phyloP scores from a whole-genome alignment of 2,797 vertebrate species.

The Centroberyx gerrardi region DNA sequence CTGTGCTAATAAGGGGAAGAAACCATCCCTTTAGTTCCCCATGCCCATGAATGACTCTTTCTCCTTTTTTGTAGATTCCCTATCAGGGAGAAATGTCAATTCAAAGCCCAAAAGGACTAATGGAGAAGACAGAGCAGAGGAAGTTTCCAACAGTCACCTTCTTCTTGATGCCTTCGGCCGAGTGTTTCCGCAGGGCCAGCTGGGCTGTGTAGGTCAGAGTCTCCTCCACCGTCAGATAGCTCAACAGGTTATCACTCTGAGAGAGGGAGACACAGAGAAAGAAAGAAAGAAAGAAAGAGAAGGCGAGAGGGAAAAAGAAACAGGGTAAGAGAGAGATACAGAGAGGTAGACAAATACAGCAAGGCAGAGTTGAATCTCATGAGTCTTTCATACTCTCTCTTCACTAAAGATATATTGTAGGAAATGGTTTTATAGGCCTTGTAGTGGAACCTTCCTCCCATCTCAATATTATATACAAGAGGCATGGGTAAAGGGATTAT shows the following conservation, averaged over 20 bases:
- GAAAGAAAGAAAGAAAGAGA: background rate
- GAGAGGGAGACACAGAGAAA: background rate
- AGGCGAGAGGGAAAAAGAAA: background rate
- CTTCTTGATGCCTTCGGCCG: constrained; percentile 83
- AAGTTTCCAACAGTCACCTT: constrained; percentile 84
- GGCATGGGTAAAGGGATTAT: no score
- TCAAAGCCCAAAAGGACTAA: constrained; percentile 5
- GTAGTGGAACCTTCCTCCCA: no score
- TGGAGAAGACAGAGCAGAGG: background rate
- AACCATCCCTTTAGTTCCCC: background rate
- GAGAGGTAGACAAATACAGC: background rate
- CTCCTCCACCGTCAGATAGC: constrained; percentile 93
- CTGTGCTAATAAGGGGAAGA: background rate
- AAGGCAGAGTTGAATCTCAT: background rate
- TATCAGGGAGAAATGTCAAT: background rate
- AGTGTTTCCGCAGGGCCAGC: constrained; percentile 87
- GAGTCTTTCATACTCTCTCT: background rate
- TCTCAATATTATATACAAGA: no score
- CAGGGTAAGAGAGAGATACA: background rate
- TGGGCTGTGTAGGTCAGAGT: constrained; percentile 92
- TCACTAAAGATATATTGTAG: background rate
- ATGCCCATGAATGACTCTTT: background rate
- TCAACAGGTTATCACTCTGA: constrained; percentile 92
- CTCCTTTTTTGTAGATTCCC: background rate
- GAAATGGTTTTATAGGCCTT: no score